Evolutionary conservation across 2,113 vertebrate genomes (phyloP), one percentile per base, ranked within the genome.

Genomic region (Myrmophylax atrothorax): DNA sequence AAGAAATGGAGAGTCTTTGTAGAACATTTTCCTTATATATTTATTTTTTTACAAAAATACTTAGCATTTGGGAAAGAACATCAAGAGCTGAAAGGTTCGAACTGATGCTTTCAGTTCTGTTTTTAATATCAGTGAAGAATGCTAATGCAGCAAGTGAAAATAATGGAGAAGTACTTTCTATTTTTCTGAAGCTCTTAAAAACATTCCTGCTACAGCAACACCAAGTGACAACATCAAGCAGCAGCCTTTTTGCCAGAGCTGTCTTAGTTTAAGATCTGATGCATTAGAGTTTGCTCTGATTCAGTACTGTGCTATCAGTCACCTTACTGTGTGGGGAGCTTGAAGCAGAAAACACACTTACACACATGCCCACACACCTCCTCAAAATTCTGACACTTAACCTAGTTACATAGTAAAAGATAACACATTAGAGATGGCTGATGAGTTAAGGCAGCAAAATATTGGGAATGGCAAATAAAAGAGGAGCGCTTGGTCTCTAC

Each of bases 321-420:
- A 70, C 64, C 31, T 72, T 37, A 33, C 10, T 38, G n/a, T 0
- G 18, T 53, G 46, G 42, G 69, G 66, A 88, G 35, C 10, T 0
- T 75, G 74, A 49, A 85, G 35, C 12, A 75, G 47, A 88, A 68
- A 66, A 50, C 10, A 44, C 9, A 7, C 28, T 17, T 38, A 40
- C 24, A 17, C 42, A 47, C 22, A n/a, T 6, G 12, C 90, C 62
- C 81, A 75, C 88, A 70, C 18, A 55, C 29, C 68, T 93, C 59
- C 40, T 95, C 87, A 77, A 90, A 87, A 93, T 96, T 95, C 88
- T 74, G 59, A 69, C 69, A 12, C 8, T 80, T 89, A 87, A 68
- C 77, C 88, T 55, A 84, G 63, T 92, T 93, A 14, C 74, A 84
- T 14, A 33, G 59, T 6, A 44, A 75, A 80, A 67, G 33, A 22